Evolutionary conservation across 2,888 invertebrate species (phyloP), one percentile per base, ranked within the genome.

Genomic region (Lottia scabra): DNA sequence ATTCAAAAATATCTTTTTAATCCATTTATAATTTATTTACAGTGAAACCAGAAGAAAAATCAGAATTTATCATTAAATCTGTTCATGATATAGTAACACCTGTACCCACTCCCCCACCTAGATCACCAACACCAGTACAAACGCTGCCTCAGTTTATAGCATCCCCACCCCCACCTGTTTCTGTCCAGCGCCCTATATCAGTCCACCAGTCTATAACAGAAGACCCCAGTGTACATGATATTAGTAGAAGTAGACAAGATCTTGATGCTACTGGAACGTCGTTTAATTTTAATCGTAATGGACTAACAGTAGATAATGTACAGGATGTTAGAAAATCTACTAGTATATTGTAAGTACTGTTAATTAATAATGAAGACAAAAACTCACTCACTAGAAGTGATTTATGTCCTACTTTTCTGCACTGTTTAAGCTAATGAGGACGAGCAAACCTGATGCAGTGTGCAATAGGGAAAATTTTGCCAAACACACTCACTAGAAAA

Each of bases 61-160:
- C 66, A 23, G 74, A 72, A 67, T 76, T 72, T 27, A 74, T 77
- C 44, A 45, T 74, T 19, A 68, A 78, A 70, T 71, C 78, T 12
- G 56, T 77, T 43, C 81, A 83, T 76, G 79, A 81, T 72, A 74
- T 83, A 19, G 72, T 68, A 26, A 83, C 84, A 30, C 84, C 84
- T 12, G 73, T 80, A 15, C 72, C 80, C 62, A 80, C 83, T 5
- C 84, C 85, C 10, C 79, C 80, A 30, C 80, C 80, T 10, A 74
- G 79, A 43, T 76, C 81, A 1, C 78, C 77, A 26, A 74, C 77
- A 27, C 19, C 72, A 43, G 73, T 77, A 19, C 56, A 79, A 13
- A 75, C 80, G 4, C 79, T 80, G 62, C 82, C 79, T 26, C 71
- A 71, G 23, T 76, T 72, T 13, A 56, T 19, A 2, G 13, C 66